phyloP scores from a whole-genome alignment of 2,888 invertebrate genomes.

The Uloborus plumipes region DNA sequence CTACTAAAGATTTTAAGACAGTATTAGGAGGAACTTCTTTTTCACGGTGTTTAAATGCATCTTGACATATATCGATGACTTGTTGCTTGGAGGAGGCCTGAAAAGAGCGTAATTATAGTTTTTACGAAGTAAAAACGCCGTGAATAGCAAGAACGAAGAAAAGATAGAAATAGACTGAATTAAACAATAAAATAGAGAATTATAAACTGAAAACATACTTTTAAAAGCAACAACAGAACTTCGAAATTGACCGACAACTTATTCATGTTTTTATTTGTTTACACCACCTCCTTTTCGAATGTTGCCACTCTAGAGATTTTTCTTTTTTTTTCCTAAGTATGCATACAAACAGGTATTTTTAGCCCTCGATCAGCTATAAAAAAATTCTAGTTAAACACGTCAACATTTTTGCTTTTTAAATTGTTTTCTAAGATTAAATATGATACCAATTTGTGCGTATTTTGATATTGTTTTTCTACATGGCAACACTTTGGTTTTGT shows the following conservation, averaged over 20 bases:
- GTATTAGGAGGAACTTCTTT: conserved; percentile 45
- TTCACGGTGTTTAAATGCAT: conserved; percentile 54
- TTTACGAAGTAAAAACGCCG: neutral
- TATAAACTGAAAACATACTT: conserved; percentile 18
- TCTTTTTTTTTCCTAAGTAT: too few relatives aligned
- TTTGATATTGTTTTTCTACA: too few relatives aligned
- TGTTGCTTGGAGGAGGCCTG: conserved; percentile 59
- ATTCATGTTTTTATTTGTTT: conserved; percentile 8
- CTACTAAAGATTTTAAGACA: conserved; percentile 27
- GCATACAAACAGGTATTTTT: too few relatives aligned
- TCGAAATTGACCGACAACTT: conserved; percentile 46
- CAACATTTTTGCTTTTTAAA: too few relatives aligned
- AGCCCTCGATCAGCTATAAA: too few relatives aligned
- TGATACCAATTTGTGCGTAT: too few relatives aligned
- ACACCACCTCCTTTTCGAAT: neutral
- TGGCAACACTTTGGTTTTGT: too few relatives aligned
- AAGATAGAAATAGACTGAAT: neutral
- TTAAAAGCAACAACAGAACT: conserved; percentile 35
- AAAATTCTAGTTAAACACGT: too few relatives aligned
- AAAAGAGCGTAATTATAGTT: neutral
- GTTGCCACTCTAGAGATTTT: too few relatives aligned
- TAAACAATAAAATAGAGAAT: neutral
- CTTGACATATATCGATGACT: conserved; percentile 48
- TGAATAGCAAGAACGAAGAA: neutral
- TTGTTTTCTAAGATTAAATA: too few relatives aligned